Percentiles rank a stretch among this genome's conserved stretches.
These are phyloP conservation scores for Bagarius yarrelli DNA, from an alignment of 2,113 vertebrate species.

Conservation along the genomic window DNA sequence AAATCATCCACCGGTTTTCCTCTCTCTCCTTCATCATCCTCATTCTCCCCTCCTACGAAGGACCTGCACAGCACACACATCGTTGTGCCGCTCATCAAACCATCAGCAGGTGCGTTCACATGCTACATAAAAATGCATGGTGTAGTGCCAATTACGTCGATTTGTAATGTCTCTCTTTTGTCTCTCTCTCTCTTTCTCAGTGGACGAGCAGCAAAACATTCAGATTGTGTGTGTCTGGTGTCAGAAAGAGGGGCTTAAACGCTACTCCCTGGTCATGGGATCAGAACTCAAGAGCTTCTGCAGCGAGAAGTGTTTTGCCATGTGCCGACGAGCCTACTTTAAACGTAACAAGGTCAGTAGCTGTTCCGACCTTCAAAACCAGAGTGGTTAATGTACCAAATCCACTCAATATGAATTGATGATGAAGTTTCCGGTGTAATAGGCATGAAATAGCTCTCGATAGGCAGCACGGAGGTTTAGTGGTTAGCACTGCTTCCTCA, in stretches of 20 bases:
- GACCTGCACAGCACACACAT: conserved; percentile 69
- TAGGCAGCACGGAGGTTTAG: too few relatives aligned
- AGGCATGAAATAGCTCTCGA: too few relatives aligned
- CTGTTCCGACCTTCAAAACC: neutral
- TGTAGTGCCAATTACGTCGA: neutral
- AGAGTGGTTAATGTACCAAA: neutral
- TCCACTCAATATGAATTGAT: neutral
- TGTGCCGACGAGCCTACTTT: conserved; percentile 97
- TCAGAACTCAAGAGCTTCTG: conserved; percentile 99
- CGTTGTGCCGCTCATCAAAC: conserved; percentile 74
- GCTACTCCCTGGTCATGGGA: conserved; percentile 98
- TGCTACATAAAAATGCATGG: neutral
- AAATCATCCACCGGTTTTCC: conserved; percentile 60
- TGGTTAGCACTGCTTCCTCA: too few relatives aligned
- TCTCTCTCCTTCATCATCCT: conserved; percentile 63
- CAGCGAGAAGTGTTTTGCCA: conserved; percentile 98
- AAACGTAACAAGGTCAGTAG: conserved; percentile 96
- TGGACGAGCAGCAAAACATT: conserved; percentile 95
- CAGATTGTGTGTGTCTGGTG: conserved; percentile 99
- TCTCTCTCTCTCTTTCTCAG: conserved; percentile 56
- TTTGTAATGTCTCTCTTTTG: neutral
- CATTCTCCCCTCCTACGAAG: conserved; percentile 61
- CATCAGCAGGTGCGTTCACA: conserved; percentile 67
- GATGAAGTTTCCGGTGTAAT: neutral
- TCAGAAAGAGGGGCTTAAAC: conserved; percentile 98